Evolutionary conservation across 1,140 invertebrate genomes (phyloP).

Genomic region (Zelostemma sp.): DNA sequence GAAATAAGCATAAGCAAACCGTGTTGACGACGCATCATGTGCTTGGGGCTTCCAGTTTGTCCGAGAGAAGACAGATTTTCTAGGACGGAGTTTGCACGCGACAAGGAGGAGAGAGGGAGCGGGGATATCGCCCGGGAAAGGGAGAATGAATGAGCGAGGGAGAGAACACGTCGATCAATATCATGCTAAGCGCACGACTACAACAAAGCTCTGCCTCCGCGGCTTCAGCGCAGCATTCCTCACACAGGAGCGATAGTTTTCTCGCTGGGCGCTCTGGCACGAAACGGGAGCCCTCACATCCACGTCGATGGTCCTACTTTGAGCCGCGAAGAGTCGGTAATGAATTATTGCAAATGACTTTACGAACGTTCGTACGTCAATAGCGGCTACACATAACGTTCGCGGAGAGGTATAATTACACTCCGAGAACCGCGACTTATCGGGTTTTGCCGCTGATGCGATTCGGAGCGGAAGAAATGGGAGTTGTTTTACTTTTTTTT

Average conservation of each 20-base stretch:
- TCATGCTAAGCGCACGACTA: slow-evolving; percentile 51
- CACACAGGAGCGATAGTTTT: slow-evolving; percentile 13
- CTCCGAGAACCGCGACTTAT: neutral
- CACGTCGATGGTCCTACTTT: neutral
- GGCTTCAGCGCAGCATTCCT: slow-evolving; percentile 12
- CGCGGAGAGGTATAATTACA: neutral
- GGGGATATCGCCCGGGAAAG: neutral
- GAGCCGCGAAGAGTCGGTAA: neutral
- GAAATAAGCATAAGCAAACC: slow-evolving; percentile 22
- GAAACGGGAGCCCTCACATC: no score
- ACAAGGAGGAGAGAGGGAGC: slow-evolving; percentile 5
- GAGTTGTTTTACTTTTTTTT: neutral
- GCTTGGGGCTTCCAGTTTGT: slow-evolving; percentile 2
- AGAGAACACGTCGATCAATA: slow-evolving; percentile 58
- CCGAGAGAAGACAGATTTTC: slow-evolving; percentile 17
- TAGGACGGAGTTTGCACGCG: slow-evolving; percentile 2
- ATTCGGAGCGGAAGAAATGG: neutral
- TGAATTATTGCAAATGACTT: neutral
- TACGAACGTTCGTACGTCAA: neutral
- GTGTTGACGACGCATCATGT: slow-evolving; percentile 21
- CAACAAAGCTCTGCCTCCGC: slow-evolving; percentile 11
- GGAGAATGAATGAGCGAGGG: slow-evolving; percentile 36
- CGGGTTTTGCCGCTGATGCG: neutral
- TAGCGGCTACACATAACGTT: neutral
- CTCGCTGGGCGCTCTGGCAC: neutral